A percentile compares a stretch with the other conserved stretches of the same genome.
Conservation (phyloP, 2,113 vertebrate genomes). For the Notarius quadriscutis region DNA sequence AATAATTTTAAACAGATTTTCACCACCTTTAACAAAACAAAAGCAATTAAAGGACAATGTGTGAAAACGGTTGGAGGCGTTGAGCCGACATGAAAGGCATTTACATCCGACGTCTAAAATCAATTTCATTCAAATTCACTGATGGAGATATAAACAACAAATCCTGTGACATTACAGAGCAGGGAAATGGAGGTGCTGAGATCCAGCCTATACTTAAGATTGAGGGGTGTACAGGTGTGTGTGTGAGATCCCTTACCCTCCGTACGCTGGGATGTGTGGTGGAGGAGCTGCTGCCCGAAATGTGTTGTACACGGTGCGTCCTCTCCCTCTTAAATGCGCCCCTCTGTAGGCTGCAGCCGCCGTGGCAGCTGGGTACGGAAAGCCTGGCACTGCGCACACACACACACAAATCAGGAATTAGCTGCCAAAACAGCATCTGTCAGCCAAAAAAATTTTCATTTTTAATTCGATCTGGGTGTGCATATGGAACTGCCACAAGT, state of each 20-base stretch:
- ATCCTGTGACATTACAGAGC: background rate
- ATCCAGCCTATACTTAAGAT: background rate
- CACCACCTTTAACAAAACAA: background rate
- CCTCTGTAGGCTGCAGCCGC: conserved; percentile 92
- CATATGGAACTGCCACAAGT: background rate
- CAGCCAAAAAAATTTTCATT: background rate
- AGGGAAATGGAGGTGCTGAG: background rate
- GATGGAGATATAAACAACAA: background rate
- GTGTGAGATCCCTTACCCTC: conserved; percentile 80
- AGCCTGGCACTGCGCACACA: conserved; percentile 84
- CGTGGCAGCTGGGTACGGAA: conserved; percentile 90
- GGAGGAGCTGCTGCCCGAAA: conserved; percentile 90
- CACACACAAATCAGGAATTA: background rate
- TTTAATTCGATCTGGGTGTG: background rate
- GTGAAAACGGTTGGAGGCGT: background rate
- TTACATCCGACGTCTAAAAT: background rate
- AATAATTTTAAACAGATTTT: background rate
- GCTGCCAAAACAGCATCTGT: background rate
- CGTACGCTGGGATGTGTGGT: conserved; percentile 91
- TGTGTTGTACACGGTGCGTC: conserved; percentile 92
- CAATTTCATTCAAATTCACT: background rate
- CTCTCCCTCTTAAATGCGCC: conserved; percentile 89
- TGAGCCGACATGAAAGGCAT: background rate
- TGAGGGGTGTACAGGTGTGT: background rate
- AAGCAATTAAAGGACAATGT: background rate